Percentiles rank a stretch among this genome's conserved stretches.
These are phyloP conservation scores for Urocyon cinereoargenteus DNA, from an alignment of 2,797 vertebrate species.

Conservation along the genomic window DNA sequence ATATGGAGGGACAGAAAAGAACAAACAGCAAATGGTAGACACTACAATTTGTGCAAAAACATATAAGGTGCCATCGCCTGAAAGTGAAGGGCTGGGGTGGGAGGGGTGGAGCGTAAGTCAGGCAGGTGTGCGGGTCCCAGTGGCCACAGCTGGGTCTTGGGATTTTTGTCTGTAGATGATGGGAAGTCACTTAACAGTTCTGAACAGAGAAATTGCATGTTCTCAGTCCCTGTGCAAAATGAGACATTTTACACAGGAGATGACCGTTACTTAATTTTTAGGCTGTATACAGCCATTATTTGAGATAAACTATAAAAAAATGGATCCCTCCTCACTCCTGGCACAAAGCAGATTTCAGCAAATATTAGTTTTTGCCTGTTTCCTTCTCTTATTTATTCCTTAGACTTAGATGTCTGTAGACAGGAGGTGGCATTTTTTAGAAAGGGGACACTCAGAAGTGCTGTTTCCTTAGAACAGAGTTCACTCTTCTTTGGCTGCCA, in stretches of 20 bases:
- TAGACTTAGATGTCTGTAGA: not conserved
- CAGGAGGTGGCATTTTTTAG: not conserved
- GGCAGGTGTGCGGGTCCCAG: too few species aligned
- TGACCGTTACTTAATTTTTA: not conserved
- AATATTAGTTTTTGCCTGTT: not conserved
- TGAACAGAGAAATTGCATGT: not conserved
- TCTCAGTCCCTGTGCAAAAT: not conserved
- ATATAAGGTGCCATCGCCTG: accelerated
- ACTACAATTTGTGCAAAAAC: not conserved
- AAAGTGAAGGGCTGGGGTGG: accelerated
- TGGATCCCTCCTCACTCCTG: accelerated
- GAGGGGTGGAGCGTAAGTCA: accelerated
- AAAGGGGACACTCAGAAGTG: not conserved
- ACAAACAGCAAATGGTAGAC: not conserved
- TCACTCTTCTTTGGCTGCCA: not conserved
- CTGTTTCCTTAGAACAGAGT: not conserved
- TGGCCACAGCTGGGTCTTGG: not conserved
- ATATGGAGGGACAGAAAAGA: accelerated
- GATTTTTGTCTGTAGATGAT: not conserved
- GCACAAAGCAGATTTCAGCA: not conserved
- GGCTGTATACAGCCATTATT: not conserved
- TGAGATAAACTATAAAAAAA: not conserved
- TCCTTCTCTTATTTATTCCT: not conserved
- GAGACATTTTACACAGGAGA: not conserved
- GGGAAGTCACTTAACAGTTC: not conserved